These are phyloP conservation scores for Cerceris rybyensis DNA, from an alignment of 2,888 invertebrate species.

Conservation along the genomic window DNA sequence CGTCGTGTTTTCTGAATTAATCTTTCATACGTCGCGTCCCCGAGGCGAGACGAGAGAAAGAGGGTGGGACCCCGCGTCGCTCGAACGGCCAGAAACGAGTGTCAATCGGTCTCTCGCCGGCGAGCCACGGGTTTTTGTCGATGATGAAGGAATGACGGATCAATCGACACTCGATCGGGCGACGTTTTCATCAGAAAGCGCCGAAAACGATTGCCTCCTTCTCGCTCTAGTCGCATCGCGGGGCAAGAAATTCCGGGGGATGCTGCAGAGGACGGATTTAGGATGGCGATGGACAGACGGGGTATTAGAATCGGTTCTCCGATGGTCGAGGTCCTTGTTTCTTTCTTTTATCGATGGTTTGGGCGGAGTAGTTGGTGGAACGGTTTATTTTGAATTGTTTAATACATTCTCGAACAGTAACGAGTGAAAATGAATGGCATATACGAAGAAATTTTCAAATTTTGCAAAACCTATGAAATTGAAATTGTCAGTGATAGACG, in stretches of 20 bases:
- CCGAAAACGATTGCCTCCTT: conserved; percentile 45
- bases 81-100: conserved; percentile 48
- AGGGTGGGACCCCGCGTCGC: conserved; percentile 1
- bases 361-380: too few species aligned
- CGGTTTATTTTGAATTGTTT: too few species aligned
- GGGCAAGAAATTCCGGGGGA: too few species aligned
- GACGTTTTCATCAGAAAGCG: conserved; percentile 65
- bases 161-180: conserved; percentile 66
- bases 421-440: too few species aligned
- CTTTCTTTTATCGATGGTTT: too few species aligned
- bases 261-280: too few species aligned
- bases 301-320: neutral
- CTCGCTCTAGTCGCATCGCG: conserved; percentile 1
- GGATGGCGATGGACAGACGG: neutral
- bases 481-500: too few species aligned
- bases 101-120: conserved; percentile 59
- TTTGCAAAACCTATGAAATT: too few species aligned
- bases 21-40: conserved; percentile 64
- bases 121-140: conserved; percentile 57
- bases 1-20: conserved; percentile 68
- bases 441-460: too few species aligned
- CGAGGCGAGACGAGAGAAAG: conserved; percentile 8
- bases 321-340: too few species aligned
- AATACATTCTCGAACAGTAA: too few species aligned
- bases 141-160: conserved; percentile 66